Evolutionary conservation across 2,113 vertebrate species (phyloP).

Genomic region (Climacteris rufus): DNA sequence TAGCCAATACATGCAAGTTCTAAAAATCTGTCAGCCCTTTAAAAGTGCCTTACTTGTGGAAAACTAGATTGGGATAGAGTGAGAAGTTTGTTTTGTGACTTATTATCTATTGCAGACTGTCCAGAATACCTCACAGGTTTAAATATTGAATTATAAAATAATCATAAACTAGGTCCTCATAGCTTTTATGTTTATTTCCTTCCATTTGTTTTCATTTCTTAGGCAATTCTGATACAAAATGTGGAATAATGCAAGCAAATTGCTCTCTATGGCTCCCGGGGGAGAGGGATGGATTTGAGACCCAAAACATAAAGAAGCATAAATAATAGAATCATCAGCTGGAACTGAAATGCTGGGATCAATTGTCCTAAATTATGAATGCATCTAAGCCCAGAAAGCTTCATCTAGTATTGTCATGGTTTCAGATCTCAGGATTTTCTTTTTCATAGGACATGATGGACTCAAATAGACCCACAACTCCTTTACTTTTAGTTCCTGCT

Average conservation of each 20-base stretch:
- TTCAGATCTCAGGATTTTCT: slow-evolving; percentile 6
- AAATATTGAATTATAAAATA: slow-evolving; percentile 40
- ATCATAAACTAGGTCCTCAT: neutral
- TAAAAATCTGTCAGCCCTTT: neutral
- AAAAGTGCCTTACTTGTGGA: neutral
- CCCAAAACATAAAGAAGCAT: neutral
- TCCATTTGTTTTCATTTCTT: slow-evolving; percentile 49
- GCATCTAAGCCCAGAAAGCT: neutral
- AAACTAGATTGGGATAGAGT: neutral
- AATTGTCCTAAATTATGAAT: slow-evolving; percentile 49
- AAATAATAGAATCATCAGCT: slow-evolving; percentile 45
- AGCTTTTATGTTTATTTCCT: slow-evolving; percentile 33
- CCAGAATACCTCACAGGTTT: neutral
- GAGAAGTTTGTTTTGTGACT: neutral
- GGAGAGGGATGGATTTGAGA: neutral
- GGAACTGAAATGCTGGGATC: slow-evolving; percentile 18
- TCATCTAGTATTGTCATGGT: neutral
- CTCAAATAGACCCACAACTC: neutral
- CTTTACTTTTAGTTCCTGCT: neutral
- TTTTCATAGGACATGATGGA: neutral
- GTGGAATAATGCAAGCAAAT: slow-evolving; percentile 32
- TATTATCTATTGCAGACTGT: neutral
- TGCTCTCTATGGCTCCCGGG: neutral
- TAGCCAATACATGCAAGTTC: neutral
- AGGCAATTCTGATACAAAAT: slow-evolving; percentile 22